Evolutionary conservation across 2,113 vertebrate genomes (phyloP).

Genomic region (Verasper variegatus): DNA sequence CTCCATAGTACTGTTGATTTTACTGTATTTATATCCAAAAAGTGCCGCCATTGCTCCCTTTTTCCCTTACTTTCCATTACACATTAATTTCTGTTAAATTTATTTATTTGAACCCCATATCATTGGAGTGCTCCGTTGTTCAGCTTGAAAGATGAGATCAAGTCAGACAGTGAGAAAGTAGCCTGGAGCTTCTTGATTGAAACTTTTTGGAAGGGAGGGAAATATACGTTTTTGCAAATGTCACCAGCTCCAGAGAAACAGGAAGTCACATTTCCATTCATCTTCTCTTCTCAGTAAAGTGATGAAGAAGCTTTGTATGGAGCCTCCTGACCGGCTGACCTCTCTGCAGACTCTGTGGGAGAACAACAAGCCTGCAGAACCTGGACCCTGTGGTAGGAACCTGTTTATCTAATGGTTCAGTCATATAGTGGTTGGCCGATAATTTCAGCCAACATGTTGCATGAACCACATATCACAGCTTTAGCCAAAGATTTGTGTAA

Average conservation of each 20-base stretch:
- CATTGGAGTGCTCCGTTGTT: not conserved
- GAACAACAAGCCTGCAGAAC: slow-evolving; percentile 90
- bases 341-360: slow-evolving; percentile 92
- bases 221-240: not conserved
- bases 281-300: slow-evolving; percentile 84
- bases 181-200: not conserved
- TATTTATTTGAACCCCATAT: too few species aligned
- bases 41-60: too few species aligned
- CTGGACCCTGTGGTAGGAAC: slow-evolving; percentile 93
- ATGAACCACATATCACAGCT: too few species aligned
- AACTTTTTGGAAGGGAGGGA: not conserved
- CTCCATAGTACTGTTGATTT: too few species aligned
- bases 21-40: too few species aligned
- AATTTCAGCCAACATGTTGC: too few species aligned
- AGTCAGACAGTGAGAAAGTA: slow-evolving; percentile 4
- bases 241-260: not conserved
- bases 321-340: slow-evolving; percentile 89
- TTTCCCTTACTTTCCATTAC: too few species aligned
- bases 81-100: too few species aligned
- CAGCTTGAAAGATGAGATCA: not conserved
- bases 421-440: not conserved
- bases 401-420: not conserved
- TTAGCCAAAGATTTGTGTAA: too few species aligned
- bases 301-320: slow-evolving; percentile 95
- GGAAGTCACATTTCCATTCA: not conserved